A percentile compares a stretch with the other conserved stretches of the same genome.
Evolutionary conservation across 2,888 invertebrate species (phyloP).

Genomic region (Cataglyphis rosenhaueri): DNA sequence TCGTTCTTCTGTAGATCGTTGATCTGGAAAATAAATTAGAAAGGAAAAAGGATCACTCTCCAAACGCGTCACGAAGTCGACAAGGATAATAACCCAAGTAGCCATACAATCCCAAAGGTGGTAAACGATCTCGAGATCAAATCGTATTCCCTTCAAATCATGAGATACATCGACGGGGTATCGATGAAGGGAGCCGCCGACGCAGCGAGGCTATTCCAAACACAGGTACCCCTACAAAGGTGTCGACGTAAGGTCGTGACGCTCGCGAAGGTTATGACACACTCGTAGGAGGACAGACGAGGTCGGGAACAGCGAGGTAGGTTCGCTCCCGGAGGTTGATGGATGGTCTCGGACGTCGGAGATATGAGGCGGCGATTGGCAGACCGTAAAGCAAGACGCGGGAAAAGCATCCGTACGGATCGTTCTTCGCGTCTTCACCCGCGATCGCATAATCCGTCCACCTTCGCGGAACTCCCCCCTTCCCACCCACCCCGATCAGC

Average conservation of each 20-base stretch:
- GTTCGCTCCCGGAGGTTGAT: constrained; percentile 76
- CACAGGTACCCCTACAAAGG: constrained; percentile 58
- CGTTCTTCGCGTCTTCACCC: constrained; percentile 51
- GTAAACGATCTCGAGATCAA: constrained; percentile 48
- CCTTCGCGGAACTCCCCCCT: constrained; percentile 48
- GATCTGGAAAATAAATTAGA: constrained; percentile 1
- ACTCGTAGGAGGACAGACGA: constrained; percentile 74
- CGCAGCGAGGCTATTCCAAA: constrained; percentile 56
- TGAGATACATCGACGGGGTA: constrained; percentile 49
- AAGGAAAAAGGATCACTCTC: constrained; percentile 5
- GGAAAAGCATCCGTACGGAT: constrained; percentile 65
- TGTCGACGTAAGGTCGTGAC: constrained; percentile 69
- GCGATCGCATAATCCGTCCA: constrained; percentile 68
- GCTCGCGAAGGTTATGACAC: constrained; percentile 74
- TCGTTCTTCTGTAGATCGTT: not conserved
- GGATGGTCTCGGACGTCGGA: constrained; percentile 73
- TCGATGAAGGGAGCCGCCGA: constrained; percentile 44
- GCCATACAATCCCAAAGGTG: constrained; percentile 43
- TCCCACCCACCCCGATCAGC: constrained; percentile 44
- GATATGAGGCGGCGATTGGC: constrained; percentile 75
- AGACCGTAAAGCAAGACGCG: constrained; percentile 72
- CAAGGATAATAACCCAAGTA: constrained; percentile 41
- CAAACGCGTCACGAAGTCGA: constrained; percentile 14
- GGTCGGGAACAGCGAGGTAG: constrained; percentile 69
- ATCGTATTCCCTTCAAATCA: constrained; percentile 53